A percentile compares a stretch with the other conserved stretches of the same genome.
Evolutionary conservation across 2,797 vertebrate species (phyloP).

Genomic region (Lepilemur ruficaudatus): DNA sequence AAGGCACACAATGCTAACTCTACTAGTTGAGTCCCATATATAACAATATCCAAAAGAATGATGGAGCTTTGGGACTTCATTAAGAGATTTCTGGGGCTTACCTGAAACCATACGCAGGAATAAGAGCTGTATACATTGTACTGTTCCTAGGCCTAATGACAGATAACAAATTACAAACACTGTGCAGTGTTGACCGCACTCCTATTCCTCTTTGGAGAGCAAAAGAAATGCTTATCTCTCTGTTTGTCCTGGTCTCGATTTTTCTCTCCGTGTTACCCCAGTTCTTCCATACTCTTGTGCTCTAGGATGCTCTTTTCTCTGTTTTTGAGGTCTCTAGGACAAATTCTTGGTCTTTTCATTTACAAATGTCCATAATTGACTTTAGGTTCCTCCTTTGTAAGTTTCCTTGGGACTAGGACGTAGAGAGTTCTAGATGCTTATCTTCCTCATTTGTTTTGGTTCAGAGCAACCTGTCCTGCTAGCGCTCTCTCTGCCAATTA

Average conservation of each 20-base stretch:
- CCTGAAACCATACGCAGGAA: background rate
- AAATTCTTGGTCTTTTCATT: background rate
- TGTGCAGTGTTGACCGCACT: background rate
- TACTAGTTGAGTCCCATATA: background rate
- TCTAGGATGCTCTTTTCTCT: background rate
- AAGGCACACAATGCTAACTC: background rate
- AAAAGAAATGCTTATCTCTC: background rate
- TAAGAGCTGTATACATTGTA: background rate
- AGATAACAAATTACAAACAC: background rate
- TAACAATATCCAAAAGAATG: background rate
- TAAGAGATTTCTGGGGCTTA: background rate
- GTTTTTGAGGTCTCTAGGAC: background rate
- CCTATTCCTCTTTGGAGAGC: background rate
- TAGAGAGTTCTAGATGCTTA: background rate
- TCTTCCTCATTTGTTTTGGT: background rate
- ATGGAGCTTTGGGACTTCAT: background rate
- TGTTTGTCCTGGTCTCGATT: background rate
- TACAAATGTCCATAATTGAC: background rate
- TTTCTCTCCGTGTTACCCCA: background rate
- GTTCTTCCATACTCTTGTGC: background rate
- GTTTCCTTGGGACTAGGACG: background rate
- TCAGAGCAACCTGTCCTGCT: background rate
- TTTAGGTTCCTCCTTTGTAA: background rate
- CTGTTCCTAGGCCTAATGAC: background rate
- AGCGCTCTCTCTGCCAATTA: background rate